Conservation (phyloP, 2,888 invertebrate genomes). For the Lymantria dispar region DNA sequence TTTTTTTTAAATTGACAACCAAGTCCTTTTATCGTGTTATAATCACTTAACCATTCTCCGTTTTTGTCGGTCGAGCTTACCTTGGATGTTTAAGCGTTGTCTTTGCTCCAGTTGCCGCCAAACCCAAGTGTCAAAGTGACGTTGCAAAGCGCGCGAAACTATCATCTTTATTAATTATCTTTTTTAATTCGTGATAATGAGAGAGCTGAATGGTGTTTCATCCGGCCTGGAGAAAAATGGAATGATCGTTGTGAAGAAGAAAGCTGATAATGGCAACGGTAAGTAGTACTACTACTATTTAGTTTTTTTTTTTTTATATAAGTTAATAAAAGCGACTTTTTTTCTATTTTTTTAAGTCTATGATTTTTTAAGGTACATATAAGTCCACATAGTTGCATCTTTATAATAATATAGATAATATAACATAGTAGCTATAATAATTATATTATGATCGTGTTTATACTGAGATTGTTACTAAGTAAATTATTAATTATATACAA, state of each 20-base stretch:
- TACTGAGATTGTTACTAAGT: background rate
- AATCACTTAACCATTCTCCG: conserved; percentile 30
- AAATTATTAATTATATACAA: no score
- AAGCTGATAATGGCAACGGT: conserved; percentile 61
- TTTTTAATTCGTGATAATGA: conserved; percentile 52
- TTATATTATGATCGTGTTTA: background rate
- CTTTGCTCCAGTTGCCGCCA: conserved; percentile 55
- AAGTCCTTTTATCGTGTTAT: conserved; percentile 16
- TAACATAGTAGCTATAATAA: background rate
- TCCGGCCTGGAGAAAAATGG: conserved; percentile 59
- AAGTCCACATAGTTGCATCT: background rate
- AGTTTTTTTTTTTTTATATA: background rate
- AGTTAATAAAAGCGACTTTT: background rate
- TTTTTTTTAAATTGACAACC: conserved; percentile 19
- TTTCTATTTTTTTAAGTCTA: background rate
- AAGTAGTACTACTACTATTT: conserved; percentile 31
- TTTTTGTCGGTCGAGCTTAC: conserved; percentile 51
- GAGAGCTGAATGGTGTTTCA: conserved; percentile 62
- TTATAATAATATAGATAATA: background rate
- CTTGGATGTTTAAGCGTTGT: conserved; percentile 56
- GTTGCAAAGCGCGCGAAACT: conserved; percentile 65
- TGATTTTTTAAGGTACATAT: background rate
- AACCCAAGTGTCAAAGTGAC: conserved; percentile 68
- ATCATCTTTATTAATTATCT: conserved; percentile 23
- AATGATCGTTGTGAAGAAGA: conserved; percentile 60